Percentiles rank a stretch among this genome's conserved stretches.
phyloP scores from a whole-genome alignment of 1,140 invertebrate genomes.

The Pogonognathellus flavescens region DNA sequence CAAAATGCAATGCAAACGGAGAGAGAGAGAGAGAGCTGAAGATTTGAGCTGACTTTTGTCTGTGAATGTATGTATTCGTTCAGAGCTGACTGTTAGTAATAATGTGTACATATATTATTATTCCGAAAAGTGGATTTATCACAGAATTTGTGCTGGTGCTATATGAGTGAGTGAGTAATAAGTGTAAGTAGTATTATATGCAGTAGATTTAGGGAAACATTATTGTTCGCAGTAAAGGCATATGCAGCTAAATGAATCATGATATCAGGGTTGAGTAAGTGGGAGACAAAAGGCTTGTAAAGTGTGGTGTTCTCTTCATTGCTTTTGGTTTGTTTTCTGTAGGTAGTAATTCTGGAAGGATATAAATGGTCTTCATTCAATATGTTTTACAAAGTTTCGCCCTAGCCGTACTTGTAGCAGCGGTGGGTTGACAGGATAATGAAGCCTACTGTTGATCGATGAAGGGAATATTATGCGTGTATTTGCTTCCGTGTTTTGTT shows the following conservation, averaged over 20 bases:
- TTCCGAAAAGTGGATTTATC: neutral
- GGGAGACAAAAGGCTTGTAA: neutral
- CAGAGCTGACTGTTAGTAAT: neutral
- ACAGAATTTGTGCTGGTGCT: neutral
- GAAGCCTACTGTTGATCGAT: slow-evolving; percentile 43
- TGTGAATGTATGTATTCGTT: neutral
- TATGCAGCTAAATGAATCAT: neutral
- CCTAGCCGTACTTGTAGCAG: neutral
- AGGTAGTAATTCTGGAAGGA: neutral
- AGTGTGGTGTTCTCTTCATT: neutral
- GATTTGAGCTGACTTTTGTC: neutral
- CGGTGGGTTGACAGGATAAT: slow-evolving; percentile 46
- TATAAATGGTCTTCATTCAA: slow-evolving; percentile 32
- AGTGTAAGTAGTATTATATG: neutral
- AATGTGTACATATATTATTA: neutral
- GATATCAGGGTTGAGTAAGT: neutral
- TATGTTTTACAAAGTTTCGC: slow-evolving; percentile 17
- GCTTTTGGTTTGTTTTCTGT: neutral
- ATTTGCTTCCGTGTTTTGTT: neutral
- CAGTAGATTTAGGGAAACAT: neutral
- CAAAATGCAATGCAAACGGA: too few species aligned
- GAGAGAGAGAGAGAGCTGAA: neutral
- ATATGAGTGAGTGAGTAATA: neutral
- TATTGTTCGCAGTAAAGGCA: neutral
- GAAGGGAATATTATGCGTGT: slow-evolving; percentile 9